Evolutionary conservation across 2,113 vertebrate species (phyloP).

Genomic region (Rhinolophus sinicus): DNA sequence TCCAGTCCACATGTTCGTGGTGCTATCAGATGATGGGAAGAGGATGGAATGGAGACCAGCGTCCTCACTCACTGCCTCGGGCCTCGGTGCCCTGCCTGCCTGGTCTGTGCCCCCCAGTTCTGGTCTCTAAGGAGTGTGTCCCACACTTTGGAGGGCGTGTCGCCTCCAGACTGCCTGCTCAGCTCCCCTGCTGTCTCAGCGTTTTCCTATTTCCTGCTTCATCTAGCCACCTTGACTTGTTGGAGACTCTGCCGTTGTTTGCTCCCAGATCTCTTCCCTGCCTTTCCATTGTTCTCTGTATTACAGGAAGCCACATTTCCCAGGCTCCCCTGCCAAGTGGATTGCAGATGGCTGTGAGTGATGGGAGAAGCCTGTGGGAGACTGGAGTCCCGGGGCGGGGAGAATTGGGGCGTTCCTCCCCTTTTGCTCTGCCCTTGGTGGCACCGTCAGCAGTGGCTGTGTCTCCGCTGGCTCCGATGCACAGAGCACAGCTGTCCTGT

Average conservation of each 20-base stretch:
- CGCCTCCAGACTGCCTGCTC: too few species aligned
- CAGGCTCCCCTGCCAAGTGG: neutral
- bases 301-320: neutral
- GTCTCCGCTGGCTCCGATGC: neutral
- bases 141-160: neutral
- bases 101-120: neutral
- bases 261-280: neutral
- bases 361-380: neutral
- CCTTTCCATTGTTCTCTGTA: neutral
- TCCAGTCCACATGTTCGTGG: rapidly evolving
- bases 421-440: neutral
- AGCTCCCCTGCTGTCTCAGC: too few species aligned
- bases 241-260: neutral
- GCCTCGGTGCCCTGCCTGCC: neutral
- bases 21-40: neutral
- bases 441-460: neutral
- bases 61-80: neutral
- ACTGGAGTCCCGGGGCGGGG: rapidly evolving
- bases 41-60: neutral
- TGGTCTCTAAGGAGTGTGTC: rapidly evolving
- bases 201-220: neutral
- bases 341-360: neutral
- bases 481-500: rapidly evolving
- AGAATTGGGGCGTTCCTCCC: rapidly evolving
- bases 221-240: neutral